Base-by-base conservation (phyloP, 2,888 invertebrate species). In the Troides helena region DNA sequence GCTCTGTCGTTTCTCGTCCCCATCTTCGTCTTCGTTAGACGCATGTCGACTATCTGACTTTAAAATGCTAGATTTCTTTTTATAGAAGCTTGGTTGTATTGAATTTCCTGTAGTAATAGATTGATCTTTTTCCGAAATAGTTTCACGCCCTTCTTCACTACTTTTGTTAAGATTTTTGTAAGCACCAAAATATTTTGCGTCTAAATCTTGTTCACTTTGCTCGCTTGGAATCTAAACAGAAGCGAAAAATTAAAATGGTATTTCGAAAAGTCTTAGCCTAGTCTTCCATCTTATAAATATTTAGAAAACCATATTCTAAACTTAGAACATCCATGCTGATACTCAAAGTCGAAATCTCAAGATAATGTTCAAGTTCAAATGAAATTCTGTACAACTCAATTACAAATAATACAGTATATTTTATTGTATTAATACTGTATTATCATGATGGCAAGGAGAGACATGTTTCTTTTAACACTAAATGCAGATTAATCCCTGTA, bases 121-220 rank as follows among this genome's bases (percentile, higher is more conserved):
- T 58, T 62, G 65, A 4, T 58, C 59, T 62, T 62, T 62, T 14
- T 39, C 65, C 5, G 59, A 36, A 36, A 80, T 76, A 18, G 65
- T 67, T 8, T 74, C 62, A 12, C 43, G 74, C 17, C 74, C 77
- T 4, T 78, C 79, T 53, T 74, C 75, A 46, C 76, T 80, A 30
- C 74, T 76, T 59, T 79, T 79, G 25, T 75, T 78, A 1, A 80
- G 72, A 69, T 87, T 81, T 76, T 88, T 86, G 72, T 90, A 89
- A 2, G 86, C 87, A 1, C 83, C 85, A 75, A 92, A 92, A 77
- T 90, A 92, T 82, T 91, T 91, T 5, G 79, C 78, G 62, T 91
- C 91, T 5, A 92, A 84, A 74, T 91, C 91, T 74, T 90, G 85
- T 65, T 92, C 91, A 66, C 90, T 91, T 73, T 90, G 87, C 74